Conservation (phyloP, 2,797 vertebrate species). For the Alectoris magna region DNA sequence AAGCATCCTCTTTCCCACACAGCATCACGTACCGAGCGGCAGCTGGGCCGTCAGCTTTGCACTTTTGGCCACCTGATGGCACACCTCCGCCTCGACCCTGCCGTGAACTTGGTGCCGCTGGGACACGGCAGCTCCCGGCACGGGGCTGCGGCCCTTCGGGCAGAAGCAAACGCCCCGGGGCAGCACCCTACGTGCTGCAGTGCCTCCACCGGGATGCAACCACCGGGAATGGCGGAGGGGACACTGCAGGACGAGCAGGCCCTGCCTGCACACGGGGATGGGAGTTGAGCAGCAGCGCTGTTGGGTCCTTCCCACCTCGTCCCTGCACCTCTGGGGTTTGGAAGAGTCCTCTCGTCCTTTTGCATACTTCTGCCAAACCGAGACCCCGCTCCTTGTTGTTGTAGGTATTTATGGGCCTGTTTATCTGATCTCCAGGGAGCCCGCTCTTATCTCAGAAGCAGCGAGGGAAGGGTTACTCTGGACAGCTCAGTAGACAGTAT, state of each 20-base stretch:
- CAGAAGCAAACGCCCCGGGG: not conserved
- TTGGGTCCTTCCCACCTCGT: accelerated
- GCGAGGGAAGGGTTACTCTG: slow-evolving; percentile 78
- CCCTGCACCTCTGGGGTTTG: not conserved
- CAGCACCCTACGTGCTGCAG: not conserved
- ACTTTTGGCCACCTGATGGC: not conserved
- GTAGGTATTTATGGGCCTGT: slow-evolving; percentile 79
- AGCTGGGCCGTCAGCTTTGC: not conserved
- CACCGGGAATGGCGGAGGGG: not conserved
- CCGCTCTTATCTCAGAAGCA: slow-evolving; percentile 76
- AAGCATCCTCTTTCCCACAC: not conserved
- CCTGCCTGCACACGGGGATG: not conserved
- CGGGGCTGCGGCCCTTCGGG: not conserved
- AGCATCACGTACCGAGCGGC: not conserved
- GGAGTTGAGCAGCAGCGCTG: not conserved
- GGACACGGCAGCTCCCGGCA: not conserved
- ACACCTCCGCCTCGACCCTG: not conserved
- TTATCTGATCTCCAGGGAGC: slow-evolving; percentile 81
- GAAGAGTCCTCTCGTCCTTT: not conserved
- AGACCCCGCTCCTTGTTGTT: slow-evolving; percentile 65
- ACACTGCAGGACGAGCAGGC: not conserved
- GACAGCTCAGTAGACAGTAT: slow-evolving; percentile 75
- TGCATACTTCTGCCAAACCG: not conserved
- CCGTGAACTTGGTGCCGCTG: slow-evolving; percentile 30
- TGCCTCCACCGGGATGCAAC: not conserved